Conservation (phyloP, 2,113 vertebrate species). For the Manacus vitellinus region DNA sequence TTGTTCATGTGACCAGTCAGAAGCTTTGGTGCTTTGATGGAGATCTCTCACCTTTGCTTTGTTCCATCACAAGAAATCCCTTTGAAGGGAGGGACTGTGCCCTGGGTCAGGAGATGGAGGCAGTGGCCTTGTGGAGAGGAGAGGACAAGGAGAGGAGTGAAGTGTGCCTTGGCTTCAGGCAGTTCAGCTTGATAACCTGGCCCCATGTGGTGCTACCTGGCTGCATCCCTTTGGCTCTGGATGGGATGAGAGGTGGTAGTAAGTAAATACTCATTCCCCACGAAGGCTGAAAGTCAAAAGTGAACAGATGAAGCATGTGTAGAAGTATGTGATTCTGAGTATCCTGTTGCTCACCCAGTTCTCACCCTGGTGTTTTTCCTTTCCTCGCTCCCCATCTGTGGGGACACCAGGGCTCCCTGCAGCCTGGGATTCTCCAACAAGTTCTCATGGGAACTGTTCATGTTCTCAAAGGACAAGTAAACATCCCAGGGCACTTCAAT, state of each 20-base stretch:
- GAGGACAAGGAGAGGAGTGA: neutral
- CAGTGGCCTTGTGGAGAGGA: neutral
- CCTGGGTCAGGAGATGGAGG: neutral
- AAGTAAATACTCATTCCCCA: neutral
- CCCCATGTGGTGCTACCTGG: neutral
- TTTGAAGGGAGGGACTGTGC: neutral
- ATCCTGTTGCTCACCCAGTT: neutral
- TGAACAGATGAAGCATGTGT: rapidly evolving
- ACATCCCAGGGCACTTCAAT: conserved; percentile 4
- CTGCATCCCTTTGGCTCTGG: neutral
- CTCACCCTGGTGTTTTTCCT: neutral
- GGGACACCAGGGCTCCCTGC: neutral
- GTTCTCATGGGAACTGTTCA: conserved; percentile 42
- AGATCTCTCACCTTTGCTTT: neutral
- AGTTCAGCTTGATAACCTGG: neutral
- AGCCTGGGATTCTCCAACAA: neutral
- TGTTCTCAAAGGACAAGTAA: neutral
- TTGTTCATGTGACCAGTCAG: neutral
- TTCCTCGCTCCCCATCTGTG: neutral
- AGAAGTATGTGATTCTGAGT: neutral
- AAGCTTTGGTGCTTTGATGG: neutral
- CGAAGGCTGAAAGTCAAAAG: neutral
- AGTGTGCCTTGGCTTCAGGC: neutral
- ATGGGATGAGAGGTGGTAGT: neutral
- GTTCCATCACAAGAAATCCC: neutral